Conservation (phyloP, 1,140 invertebrate genomes). For the Zaprionus taronus region DNA sequence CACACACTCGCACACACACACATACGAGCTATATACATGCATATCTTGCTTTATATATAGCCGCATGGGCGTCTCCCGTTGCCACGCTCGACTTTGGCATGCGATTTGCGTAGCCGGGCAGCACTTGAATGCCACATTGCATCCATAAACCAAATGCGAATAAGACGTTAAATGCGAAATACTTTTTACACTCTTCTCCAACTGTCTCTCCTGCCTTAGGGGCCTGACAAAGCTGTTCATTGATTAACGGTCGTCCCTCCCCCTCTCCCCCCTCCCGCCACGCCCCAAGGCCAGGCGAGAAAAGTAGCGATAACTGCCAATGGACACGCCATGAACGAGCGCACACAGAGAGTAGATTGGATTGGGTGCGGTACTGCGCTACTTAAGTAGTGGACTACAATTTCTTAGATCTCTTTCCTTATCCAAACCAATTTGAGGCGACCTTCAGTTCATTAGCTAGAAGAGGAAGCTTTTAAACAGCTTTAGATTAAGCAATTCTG, state of each 20-base stretch:
- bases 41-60: conserved; percentile 42
- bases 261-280: conserved; percentile 10
- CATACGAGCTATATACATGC: conserved; percentile 17
- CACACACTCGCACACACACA: conserved; percentile 25
- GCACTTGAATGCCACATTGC: conserved; percentile 68
- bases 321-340: conserved; percentile 62
- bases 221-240: conserved; percentile 66
- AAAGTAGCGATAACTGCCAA: conserved; percentile 70
- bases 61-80: conserved; percentile 51
- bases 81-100: conserved; percentile 53
- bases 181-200: conserved; percentile 25
- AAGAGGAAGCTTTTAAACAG: neutral
- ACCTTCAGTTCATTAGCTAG: neutral
- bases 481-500: neutral
- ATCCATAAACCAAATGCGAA: conserved; percentile 63
- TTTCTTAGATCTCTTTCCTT: neutral
- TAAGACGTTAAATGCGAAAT: conserved; percentile 41
- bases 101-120: conserved; percentile 42
- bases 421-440: neutral
- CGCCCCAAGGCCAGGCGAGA: conserved; percentile 64
- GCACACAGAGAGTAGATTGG: neutral
- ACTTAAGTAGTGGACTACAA: neutral
- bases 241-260: conserved; percentile 60
- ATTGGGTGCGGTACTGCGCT: conserved; percentile 3
- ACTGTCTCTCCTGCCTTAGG: neutral